phyloP scores from a whole-genome alignment of 2,113 vertebrate species.

The Pseudolaguvia tuberculata region DNA sequence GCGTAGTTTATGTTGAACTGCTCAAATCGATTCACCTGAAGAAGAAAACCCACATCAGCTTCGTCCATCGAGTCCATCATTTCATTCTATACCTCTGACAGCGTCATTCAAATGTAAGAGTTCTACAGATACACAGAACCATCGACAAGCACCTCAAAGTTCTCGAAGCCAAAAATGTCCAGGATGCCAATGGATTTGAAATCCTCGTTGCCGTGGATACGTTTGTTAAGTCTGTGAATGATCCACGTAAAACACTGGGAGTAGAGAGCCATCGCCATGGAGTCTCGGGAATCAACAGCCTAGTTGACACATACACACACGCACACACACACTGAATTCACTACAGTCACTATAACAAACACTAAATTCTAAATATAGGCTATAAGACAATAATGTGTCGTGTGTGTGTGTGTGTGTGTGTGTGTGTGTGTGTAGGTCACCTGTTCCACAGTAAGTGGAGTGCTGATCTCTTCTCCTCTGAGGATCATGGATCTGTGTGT shows the following conservation, averaged over 20 bases:
- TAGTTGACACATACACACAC: conserved; percentile 51
- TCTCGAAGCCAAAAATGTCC: conserved; percentile 98
- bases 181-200: conserved; percentile 92
- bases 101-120: too few relatives aligned
- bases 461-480: conserved; percentile 94
- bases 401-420: conserved; percentile 15
- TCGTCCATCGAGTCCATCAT: not conserved
- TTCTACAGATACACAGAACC: too few relatives aligned
- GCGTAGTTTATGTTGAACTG: conserved; percentile 99
- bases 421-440: conserved; percentile 57
- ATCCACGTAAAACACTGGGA: conserved; percentile 96
- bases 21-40: conserved; percentile 92
- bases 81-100: not conserved
- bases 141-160: conserved; percentile 80
- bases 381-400: not conserved
- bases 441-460: conserved; percentile 92
- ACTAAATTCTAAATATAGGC: too few relatives aligned
- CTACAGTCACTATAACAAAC: not conserved
- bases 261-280: conserved; percentile 97
- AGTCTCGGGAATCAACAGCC: conserved; percentile 94
- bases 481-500: conserved; percentile 97
- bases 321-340: conserved; percentile 8
- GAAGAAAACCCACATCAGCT: not conserved
- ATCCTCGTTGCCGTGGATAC: conserved; percentile 86
- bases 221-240: conserved; percentile 85